phyloP scores from a whole-genome alignment of 2,888 invertebrate genomes.

The Leptinotarsa rubiginosa region DNA sequence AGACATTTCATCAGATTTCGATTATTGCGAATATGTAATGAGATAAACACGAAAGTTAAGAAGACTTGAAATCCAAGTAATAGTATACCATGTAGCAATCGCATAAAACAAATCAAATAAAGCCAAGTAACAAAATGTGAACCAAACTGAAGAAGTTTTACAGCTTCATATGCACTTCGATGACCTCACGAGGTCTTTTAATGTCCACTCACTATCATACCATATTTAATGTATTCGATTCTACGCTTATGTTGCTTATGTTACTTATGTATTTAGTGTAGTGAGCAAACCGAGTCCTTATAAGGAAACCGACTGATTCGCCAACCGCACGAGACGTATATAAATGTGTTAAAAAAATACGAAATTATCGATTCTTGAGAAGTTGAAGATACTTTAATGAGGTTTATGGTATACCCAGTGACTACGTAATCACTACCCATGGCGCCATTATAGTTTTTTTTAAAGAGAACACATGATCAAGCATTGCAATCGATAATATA shows the following conservation, averaged over 20 bases:
- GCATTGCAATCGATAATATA: too few relatives aligned
- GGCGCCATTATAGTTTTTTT: not conserved
- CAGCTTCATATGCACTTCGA: not conserved
- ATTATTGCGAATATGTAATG: too few relatives aligned
- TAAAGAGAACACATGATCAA: not conserved
- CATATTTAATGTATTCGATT: slow-evolving; percentile 6
- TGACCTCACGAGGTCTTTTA: slow-evolving; percentile 4
- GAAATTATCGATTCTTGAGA: slow-evolving; percentile 16
- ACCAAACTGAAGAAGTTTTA: not conserved
- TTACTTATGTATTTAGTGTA: slow-evolving; percentile 20
- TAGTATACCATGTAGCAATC: too few relatives aligned
- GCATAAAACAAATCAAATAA: not conserved
- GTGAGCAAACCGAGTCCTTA: slow-evolving; percentile 2
- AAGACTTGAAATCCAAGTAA: too few relatives aligned
- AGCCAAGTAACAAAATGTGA: not conserved
- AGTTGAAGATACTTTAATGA: slow-evolving; percentile 20
- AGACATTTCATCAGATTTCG: too few relatives aligned
- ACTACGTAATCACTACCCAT: not conserved
- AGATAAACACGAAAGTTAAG: too few relatives aligned
- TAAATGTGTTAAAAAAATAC: not conserved
- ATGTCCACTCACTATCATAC: slow-evolving; percentile 7
- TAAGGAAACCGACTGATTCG: slow-evolving; percentile 18
- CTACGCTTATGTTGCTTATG: not conserved
- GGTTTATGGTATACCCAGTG: slow-evolving; percentile 4
- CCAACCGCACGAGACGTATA: slow-evolving; percentile 7